A percentile compares a stretch with the other conserved stretches of the same genome.
These are phyloP conservation scores for Catharus bicknelli DNA, from an alignment of 2,113 vertebrate genomes.

Conservation along the genomic window DNA sequence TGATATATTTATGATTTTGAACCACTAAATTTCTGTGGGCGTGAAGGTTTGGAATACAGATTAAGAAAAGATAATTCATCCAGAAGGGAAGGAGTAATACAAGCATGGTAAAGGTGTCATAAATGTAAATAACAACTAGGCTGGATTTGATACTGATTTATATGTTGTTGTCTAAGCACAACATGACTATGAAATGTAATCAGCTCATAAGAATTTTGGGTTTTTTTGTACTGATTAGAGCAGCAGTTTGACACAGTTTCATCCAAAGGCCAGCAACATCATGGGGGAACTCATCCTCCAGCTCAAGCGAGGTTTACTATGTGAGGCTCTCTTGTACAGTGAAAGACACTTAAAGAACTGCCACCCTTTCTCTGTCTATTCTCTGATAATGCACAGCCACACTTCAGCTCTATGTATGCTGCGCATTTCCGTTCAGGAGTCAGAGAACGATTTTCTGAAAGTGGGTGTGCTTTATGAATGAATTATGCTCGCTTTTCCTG, in stretches of 20 bases:
- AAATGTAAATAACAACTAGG: background rate
- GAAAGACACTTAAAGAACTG: background rate
- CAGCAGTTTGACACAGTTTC: background rate
- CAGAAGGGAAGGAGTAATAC: background rate
- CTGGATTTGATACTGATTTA: background rate
- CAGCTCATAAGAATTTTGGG: background rate
- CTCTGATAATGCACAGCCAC: background rate
- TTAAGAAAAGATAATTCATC: background rate
- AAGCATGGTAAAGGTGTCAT: background rate
- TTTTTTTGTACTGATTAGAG: background rate
- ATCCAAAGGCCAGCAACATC: background rate
- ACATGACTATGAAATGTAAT: background rate
- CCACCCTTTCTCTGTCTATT: background rate
- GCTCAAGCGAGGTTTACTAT: fast-evolving
- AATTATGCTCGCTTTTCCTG: background rate
- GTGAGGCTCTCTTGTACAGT: fast-evolving
- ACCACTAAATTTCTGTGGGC: background rate
- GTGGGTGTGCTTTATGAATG: background rate
- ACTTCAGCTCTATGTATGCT: fast-evolving
- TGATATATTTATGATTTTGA: background rate
- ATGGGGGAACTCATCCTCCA: background rate
- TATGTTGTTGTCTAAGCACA: background rate
- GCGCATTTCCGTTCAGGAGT: background rate
- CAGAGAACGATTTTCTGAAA: background rate
- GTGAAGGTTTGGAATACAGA: background rate